Conservation (phyloP, 2,113 vertebrate species). For the Sminthopsis crassicaudata region DNA sequence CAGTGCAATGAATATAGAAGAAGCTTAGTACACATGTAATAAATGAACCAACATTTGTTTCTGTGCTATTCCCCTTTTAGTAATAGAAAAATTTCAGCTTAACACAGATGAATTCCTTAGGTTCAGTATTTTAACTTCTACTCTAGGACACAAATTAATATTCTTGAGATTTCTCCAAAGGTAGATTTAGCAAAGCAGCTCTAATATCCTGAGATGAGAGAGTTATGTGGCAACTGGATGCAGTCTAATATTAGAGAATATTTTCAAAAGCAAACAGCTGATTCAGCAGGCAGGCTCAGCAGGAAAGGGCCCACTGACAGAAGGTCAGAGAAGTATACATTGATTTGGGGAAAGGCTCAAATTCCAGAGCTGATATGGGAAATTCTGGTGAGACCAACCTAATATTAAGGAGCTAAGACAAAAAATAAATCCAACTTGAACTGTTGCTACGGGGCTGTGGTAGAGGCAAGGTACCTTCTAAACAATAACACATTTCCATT, state of each 20-base stretch:
- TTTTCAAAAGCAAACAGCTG: not conserved
- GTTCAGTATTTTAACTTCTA: not conserved
- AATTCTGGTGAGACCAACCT: conserved; percentile 32
- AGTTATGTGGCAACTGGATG: not conserved
- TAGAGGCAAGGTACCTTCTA: not conserved
- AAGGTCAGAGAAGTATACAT: conserved; percentile 17
- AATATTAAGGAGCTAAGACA: not conserved
- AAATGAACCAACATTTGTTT: not conserved
- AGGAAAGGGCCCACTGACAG: conserved; percentile 1
- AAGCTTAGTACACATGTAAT: not conserved
- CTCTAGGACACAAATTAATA: conserved; percentile 9
- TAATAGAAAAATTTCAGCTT: not conserved
- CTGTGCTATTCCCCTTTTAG: not conserved
- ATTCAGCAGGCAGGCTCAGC: not conserved
- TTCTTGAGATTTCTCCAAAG: not conserved
- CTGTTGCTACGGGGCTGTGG: not conserved
- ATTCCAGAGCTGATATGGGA: conserved; percentile 18
- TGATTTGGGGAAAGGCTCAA: not conserved
- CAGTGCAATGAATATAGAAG: not conserved
- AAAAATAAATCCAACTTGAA: conserved; percentile 22
- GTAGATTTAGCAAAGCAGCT: conserved; percentile 12
- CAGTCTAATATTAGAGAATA: not conserved
- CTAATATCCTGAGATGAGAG: not conserved
- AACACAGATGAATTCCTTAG: conserved; percentile 8
- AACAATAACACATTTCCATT: not conserved